Conservation (phyloP, 2,888 invertebrate species). For the Dicycla oo region DNA sequence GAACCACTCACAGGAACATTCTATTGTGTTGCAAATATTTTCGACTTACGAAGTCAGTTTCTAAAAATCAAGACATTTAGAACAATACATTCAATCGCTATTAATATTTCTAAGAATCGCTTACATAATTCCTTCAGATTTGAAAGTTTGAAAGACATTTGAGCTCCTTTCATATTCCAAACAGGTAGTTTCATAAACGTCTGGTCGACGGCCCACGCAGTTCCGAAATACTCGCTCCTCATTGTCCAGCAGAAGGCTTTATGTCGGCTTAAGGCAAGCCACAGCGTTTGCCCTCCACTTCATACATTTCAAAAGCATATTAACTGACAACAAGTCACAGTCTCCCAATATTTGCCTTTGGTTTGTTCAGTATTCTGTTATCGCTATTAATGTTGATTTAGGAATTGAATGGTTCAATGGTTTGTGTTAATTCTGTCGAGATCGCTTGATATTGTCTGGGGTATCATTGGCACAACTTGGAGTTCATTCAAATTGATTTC, state of each 20-base stretch:
- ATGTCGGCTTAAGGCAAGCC: slow-evolving; percentile 73
- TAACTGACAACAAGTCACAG: slow-evolving; percentile 47
- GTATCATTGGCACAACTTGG: slow-evolving; percentile 42
- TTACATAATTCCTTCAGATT: slow-evolving; percentile 51
- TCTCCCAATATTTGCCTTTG: slow-evolving; percentile 56
- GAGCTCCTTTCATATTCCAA: slow-evolving; percentile 64
- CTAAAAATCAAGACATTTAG: slow-evolving; percentile 5
- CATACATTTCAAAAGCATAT: slow-evolving; percentile 66
- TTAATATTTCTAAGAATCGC: slow-evolving; percentile 23
- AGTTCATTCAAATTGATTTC: slow-evolving; percentile 46
- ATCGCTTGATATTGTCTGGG: slow-evolving; percentile 49
- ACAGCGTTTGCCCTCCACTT: slow-evolving; percentile 55
- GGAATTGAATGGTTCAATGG: slow-evolving; percentile 58
- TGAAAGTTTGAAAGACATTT: slow-evolving; percentile 52
- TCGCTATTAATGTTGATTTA: slow-evolving; percentile 63
- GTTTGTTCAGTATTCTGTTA: slow-evolving; percentile 57
- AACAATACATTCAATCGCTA: slow-evolving; percentile 15
- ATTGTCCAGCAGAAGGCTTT: slow-evolving; percentile 76
- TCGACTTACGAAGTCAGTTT: slow-evolving; percentile 1
- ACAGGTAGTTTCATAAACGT: slow-evolving; percentile 73
- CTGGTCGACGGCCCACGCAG: slow-evolving; percentile 82
- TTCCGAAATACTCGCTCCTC: slow-evolving; percentile 68
- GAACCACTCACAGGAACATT: slow-evolving; percentile 15
- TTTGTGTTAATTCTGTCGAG: slow-evolving; percentile 51
- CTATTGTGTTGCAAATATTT: slow-evolving; percentile 14